phyloP scores from a whole-genome alignment of 1,140 invertebrate genomes.

The Danaus melanippus region DNA sequence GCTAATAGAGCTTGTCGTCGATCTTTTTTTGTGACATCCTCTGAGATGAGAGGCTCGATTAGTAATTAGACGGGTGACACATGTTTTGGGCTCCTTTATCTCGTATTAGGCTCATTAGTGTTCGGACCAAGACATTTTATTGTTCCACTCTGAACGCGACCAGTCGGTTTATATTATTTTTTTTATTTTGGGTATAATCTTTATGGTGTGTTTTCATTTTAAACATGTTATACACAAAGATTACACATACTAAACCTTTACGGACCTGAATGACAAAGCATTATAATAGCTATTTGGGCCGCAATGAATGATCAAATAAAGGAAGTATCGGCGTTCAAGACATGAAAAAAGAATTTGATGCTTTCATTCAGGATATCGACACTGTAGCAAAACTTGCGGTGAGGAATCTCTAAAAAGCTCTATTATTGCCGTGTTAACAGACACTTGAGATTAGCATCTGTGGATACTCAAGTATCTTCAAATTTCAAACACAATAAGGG shows the following conservation, averaged over 20 bases:
- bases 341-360: slow-evolving; percentile 34
- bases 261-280: slow-evolving; percentile 5
- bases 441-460: slow-evolving; percentile 72
- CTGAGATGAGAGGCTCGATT: slow-evolving; percentile 58
- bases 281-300: slow-evolving; percentile 10
- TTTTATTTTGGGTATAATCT: no score
- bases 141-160: slow-evolving; percentile 9
- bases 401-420: slow-evolving; percentile 50
- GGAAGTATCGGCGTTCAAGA: slow-evolving; percentile 52
- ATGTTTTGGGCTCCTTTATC: slow-evolving; percentile 62
- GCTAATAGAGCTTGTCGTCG: slow-evolving; percentile 61
- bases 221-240: not conserved
- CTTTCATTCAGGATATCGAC: slow-evolving; percentile 42
- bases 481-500: slow-evolving; percentile 54
- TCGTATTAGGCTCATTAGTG: slow-evolving; percentile 50
- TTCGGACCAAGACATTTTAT: slow-evolving; percentile 19
- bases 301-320: slow-evolving; percentile 28
- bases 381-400: slow-evolving; percentile 46
- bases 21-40: slow-evolving; percentile 51
- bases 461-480: slow-evolving; percentile 52
- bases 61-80: slow-evolving; percentile 68
- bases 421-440: slow-evolving; percentile 66
- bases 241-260: slow-evolving; percentile 2
- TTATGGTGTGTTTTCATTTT: not conserved
- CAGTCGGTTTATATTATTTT: not conserved